A percentile compares a stretch with the other conserved stretches of the same genome.
Evolutionary conservation across 2,888 invertebrate genomes (phyloP).

Genomic region (Drosophila putrida): DNA sequence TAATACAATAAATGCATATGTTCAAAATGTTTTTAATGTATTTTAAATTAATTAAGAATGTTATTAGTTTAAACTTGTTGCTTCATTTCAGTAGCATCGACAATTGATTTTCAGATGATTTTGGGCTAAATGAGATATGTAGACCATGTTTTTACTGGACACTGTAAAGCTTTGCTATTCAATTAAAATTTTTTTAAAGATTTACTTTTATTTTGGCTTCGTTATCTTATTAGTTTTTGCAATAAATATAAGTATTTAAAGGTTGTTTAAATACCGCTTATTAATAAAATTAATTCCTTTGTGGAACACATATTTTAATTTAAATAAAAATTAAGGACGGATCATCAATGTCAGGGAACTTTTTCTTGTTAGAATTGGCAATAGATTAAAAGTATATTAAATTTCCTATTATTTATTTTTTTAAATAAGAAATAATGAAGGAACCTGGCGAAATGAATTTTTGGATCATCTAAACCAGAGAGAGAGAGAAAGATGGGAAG

Average conservation of each 20-base stretch:
- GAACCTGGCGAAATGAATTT: constrained; percentile 61
- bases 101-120: too few species aligned
- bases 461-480: constrained; percentile 52
- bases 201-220: background rate
- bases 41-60: too few species aligned
- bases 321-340: constrained; percentile 22
- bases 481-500: constrained; percentile 4
- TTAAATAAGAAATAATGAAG: constrained; percentile 7
- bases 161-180: background rate
- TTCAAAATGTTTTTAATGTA: too few species aligned
- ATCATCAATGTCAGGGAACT: too few species aligned
- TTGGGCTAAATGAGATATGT: too few species aligned
- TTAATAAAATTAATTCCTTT: constrained; percentile 4
- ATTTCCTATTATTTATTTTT: background rate
- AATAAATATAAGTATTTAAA: background rate
- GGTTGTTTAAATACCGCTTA: background rate
- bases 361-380: background rate
- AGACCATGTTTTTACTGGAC: too few species aligned
- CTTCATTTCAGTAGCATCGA: too few species aligned
- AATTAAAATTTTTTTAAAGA: background rate
- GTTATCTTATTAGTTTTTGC: background rate
- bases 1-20: too few species aligned
- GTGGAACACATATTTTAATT: background rate
- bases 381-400: background rate
- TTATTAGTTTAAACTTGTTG: too few species aligned